Evolutionary conservation across 2,888 invertebrate genomes (phyloP), one percentile per base, ranked within the genome.

Genomic region (Opisthograptis luteolata): DNA sequence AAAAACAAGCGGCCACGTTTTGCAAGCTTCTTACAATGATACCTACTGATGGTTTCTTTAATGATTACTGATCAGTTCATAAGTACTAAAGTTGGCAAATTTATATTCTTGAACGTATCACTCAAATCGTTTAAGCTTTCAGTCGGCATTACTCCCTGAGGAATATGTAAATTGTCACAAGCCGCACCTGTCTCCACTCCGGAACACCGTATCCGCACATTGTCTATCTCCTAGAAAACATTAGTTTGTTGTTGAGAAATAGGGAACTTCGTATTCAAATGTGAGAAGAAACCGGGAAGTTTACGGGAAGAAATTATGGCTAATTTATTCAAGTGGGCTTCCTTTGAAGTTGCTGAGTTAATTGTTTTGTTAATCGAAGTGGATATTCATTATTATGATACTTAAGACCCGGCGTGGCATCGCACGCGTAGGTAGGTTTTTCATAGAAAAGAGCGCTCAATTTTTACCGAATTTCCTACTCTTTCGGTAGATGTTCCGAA

Each of bases 131-230:
- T 28, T 28, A 12, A 10, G 7, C 10, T 1, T 13, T 6, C 12
- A 22, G 13, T 28, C 28, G 28, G 28, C 14, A 14, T 15, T 12
- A 44, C 31, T 17, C 24, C 2, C 5, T 9, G 20, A 20, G 20
- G n/a, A 27, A 39, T 46, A 46, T 43, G 32, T 40, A 40, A 44
- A 50, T 44, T 5, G n/a, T 1, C 17, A 36, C 19, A 32, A 43
- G 27, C 39, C 44, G 50, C 85, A 87, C 83, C 86, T 85, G 86
- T 80, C 84, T 0, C 14, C 9, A 19, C 28, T 40, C 50, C 87
- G 88, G 87, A 84, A 84, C 83, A 67, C 66, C 52, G 70, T 78
- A 86, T 89, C 88, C 88, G 88, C 75, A 63, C 87, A 87, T 87
- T 88, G 88, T 87, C 70, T 76, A 67, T 67, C 79, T 82, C 79